phyloP scores from a whole-genome alignment of 2,797 vertebrate genomes.

The Lycodopsis pacificus region DNA sequence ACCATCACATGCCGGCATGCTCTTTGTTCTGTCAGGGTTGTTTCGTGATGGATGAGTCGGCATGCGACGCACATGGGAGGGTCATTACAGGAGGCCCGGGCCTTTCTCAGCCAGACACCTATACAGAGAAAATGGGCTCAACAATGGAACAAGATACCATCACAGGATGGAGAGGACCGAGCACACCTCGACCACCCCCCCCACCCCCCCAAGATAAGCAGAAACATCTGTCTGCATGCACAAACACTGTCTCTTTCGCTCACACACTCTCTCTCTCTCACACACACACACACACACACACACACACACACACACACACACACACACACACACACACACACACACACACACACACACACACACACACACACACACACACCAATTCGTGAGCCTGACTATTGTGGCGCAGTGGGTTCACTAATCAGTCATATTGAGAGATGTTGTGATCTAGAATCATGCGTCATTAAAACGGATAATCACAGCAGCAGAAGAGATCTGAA shows the following conservation, averaged over 20 bases:
- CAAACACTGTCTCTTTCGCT: background rate
- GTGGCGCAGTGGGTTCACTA: slow-evolving; percentile 10
- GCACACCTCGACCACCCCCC: background rate
- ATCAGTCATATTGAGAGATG: slow-evolving; percentile 20
- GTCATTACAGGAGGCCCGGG: slow-evolving; percentile 62
- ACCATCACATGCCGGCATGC: slow-evolving; percentile 5
- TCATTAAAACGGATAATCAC: slow-evolving; percentile 20
- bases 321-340: no score
- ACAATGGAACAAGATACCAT: slow-evolving; percentile 55
- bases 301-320: background rate
- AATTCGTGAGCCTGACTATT: slow-evolving; percentile 13
- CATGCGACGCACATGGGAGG: slow-evolving; percentile 45
- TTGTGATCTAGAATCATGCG: background rate
- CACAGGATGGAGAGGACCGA: slow-evolving; percentile 38
- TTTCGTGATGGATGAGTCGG: slow-evolving; percentile 72
- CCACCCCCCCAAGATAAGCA: background rate
- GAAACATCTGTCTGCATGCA: slow-evolving; percentile 27
- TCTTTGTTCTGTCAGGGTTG: slow-evolving; percentile 67
- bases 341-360: no score
- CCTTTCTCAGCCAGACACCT: slow-evolving; percentile 46
- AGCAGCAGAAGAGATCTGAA: background rate
- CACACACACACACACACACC: slow-evolving; percentile 21
- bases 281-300: slow-evolving; percentile 3
- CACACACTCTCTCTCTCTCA: no score
- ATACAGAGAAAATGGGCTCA: slow-evolving; percentile 42